These are phyloP conservation scores for Cephus rjabovi DNA, from an alignment of 2,888 invertebrate species.

Conservation along the genomic window DNA sequence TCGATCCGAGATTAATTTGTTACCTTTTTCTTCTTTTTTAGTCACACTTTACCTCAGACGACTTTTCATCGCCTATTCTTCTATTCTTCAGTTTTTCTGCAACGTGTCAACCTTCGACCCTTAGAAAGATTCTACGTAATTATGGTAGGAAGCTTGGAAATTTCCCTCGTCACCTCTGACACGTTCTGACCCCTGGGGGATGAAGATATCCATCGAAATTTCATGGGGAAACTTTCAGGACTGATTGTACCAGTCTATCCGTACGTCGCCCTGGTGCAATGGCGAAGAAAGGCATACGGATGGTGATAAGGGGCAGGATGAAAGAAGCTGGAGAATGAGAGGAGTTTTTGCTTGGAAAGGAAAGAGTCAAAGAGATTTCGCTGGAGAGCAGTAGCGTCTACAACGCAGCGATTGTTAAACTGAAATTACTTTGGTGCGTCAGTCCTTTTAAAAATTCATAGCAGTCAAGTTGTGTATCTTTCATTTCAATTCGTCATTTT, in stretches of 20 bases:
- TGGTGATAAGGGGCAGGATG: slow-evolving; percentile 47
- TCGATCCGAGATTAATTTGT: not conserved
- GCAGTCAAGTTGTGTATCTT: too few relatives aligned
- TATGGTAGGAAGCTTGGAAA: not conserved
- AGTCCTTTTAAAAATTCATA: not conserved
- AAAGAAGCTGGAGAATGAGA: slow-evolving; percentile 38
- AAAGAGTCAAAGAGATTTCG: slow-evolving; percentile 23
- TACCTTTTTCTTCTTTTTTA: not conserved
- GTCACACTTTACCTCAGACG: not conserved
- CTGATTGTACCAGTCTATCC: not conserved
- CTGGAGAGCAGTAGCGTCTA: not conserved
- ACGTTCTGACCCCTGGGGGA: not conserved
- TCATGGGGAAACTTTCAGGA: not conserved
- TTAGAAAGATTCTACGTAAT: not conserved
- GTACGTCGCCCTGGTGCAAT: not conserved
- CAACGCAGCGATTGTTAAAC: not conserved
- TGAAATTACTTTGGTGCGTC: not conserved
- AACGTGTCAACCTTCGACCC: not conserved
- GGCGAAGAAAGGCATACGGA: not conserved
- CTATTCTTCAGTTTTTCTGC: not conserved
- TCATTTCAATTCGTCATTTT: not conserved
- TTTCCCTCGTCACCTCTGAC: not conserved
- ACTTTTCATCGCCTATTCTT: not conserved
- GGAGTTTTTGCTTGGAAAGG: slow-evolving; percentile 20
- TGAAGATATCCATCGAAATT: not conserved